These are phyloP conservation scores for Trachops cirrhosus DNA, from an alignment of 2,797 vertebrate species.

Conservation along the genomic window DNA sequence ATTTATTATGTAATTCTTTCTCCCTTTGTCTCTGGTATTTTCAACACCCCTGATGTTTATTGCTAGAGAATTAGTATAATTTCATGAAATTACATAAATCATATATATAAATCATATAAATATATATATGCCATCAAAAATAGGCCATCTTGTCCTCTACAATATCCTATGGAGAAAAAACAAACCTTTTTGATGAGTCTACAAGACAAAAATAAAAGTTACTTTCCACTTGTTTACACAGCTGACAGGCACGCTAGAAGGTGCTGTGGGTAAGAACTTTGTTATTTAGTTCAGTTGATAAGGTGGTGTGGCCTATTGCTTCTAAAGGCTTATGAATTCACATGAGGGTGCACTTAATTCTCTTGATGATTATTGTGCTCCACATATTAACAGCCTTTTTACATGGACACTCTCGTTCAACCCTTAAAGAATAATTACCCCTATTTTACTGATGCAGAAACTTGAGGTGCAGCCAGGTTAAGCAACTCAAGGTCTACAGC, in stretches of 20 bases:
- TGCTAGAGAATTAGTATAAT: conserved; percentile 16
- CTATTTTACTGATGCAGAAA: conserved; percentile 16
- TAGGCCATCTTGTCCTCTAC: not conserved
- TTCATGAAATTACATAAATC: not conserved
- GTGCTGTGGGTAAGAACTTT: not conserved
- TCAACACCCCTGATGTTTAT: not conserved
- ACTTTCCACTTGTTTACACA: not conserved
- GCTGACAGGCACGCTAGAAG: not conserved
- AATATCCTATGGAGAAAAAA: not conserved
- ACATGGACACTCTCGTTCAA: not conserved
- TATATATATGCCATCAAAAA: not conserved
- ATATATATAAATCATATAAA: not conserved
- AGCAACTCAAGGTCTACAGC: not conserved
- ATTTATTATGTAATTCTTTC: conserved; percentile 36
- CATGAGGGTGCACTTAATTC: conserved; percentile 10
- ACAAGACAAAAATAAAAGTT: not conserved
- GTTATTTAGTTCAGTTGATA: not conserved
- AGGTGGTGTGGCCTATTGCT: not conserved
- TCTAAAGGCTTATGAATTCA: not conserved
- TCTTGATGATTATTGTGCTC: not conserved
- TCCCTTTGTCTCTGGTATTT: conserved; percentile 32
- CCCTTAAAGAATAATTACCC: conserved; percentile 6
- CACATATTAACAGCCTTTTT: not conserved
- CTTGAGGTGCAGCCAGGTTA: not conserved
- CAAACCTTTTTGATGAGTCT: not conserved